Conservation (phyloP, 2,888 invertebrate genomes). For the Eristalinus sepulchralis region DNA sequence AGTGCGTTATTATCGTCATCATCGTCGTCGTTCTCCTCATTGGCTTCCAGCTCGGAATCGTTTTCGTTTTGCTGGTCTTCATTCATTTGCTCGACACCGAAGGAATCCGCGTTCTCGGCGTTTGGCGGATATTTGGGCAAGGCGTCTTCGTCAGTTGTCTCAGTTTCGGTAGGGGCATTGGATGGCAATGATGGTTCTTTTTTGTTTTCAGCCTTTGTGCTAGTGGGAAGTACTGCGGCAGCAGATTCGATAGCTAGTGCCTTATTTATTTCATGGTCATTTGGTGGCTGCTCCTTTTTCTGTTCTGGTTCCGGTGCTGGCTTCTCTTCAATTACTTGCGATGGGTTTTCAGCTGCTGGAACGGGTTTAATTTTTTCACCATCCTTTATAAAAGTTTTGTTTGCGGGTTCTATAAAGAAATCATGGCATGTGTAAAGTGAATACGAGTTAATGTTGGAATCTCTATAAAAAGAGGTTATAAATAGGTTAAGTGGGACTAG, state of each 20-base stretch:
- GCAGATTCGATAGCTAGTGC: neutral
- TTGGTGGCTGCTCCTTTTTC: neutral
- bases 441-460: too few relatives aligned
- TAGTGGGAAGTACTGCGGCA: neutral
- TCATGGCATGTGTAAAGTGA: too few relatives aligned
- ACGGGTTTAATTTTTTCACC: too few relatives aligned
- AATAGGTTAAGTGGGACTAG: too few relatives aligned
- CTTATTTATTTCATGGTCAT: neutral
- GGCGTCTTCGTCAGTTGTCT: neutral
- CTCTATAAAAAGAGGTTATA: too few relatives aligned
- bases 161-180: neutral
- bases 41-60: conserved; percentile 29
- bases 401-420: neutral
- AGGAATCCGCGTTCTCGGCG: conserved; percentile 18
- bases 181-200: neutral
- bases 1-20: neutral
- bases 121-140: neutral
- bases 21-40: conserved; percentile 28
- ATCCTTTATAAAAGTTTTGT: neutral
- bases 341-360: neutral
- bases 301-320: neutral
- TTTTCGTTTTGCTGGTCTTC: conserved; percentile 18
- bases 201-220: neutral
- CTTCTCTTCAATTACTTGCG: neutral
- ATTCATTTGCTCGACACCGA: neutral